phyloP scores from a whole-genome alignment of 2,113 vertebrate species.

The Silurus glanis region DNA sequence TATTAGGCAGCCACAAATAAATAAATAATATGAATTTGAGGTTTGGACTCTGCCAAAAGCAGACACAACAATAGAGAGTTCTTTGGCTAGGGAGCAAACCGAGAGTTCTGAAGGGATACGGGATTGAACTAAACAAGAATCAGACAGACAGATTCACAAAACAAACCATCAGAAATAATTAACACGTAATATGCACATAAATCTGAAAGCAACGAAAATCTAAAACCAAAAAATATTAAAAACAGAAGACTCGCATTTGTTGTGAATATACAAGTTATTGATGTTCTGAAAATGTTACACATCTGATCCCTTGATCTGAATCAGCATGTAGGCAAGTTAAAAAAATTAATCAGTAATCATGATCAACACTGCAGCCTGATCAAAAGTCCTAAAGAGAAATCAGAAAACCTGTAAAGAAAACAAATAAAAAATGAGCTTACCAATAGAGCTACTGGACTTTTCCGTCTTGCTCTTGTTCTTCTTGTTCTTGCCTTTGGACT shows the following conservation, averaged over 20 bases:
- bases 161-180: neutral
- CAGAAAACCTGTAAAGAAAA: neutral
- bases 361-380: neutral
- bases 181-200: neutral
- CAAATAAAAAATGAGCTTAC: constrained; percentile 65
- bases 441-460: constrained; percentile 81
- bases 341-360: neutral
- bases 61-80: neutral
- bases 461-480: constrained; percentile 92
- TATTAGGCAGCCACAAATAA: constrained; percentile 47
- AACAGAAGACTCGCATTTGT: neutral
- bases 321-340: too few species aligned
- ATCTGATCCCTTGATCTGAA: too few species aligned
- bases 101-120: neutral
- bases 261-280: neutral
- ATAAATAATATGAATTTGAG: neutral
- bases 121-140: neutral
- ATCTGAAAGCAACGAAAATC: neutral
- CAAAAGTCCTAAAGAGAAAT: neutral
- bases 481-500: constrained; percentile 86
- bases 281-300: neutral
- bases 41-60: neutral
- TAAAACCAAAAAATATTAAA: neutral
- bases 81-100: neutral
- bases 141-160: too few species aligned